Evolutionary conservation across 2,888 invertebrate species (phyloP), one percentile per base, ranked within the genome.

Genomic region (Mechanitis mazaeus): DNA sequence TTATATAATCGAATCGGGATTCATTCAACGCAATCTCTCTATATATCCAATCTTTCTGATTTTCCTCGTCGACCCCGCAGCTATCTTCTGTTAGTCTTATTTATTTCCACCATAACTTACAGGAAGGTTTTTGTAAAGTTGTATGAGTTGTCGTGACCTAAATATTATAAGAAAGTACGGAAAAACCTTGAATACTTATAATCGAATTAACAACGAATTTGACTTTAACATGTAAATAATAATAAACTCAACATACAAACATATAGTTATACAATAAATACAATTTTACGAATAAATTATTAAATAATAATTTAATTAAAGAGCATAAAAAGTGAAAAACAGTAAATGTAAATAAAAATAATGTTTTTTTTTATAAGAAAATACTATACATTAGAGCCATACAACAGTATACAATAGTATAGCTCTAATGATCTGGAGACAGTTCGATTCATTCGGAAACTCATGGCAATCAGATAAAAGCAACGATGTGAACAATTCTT

Each of bases 391-490:
- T 50, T n/a, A 7, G 3, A 31, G 7, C 50, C 3, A 20, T 20
- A 20, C 20, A 20, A 20, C 20, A 20, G 20, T 20, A 20, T 20
- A 20, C 20, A 20, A 20, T 20, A 20, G 20, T 11, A 28, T n/a
- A 28, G 31, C 50, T 31, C 11, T 50, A 50, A 50, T 50, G 50
- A 50, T 28, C 31, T 31, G 7, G 31, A 50, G 50, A 50, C 12
- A 53, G 59, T 64, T 60, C 33, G 55, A 50, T 60, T 59, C 63
- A 56, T 60, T 65, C 60, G 58, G 12, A 63, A 54, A 60, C 46
- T 45, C 58, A 45, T 33, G 47, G 54, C 50, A 50, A 50, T 50
- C 50, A 50, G 31, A 50, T 50, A 31, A 31, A 50, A 50, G 9
- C 50, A 28, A 50, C 50, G 31, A 50, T 31, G 50, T 31, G 50